Base-by-base conservation (phyloP, 2,888 invertebrate species). In the Caenorhabditis afra region DNA sequence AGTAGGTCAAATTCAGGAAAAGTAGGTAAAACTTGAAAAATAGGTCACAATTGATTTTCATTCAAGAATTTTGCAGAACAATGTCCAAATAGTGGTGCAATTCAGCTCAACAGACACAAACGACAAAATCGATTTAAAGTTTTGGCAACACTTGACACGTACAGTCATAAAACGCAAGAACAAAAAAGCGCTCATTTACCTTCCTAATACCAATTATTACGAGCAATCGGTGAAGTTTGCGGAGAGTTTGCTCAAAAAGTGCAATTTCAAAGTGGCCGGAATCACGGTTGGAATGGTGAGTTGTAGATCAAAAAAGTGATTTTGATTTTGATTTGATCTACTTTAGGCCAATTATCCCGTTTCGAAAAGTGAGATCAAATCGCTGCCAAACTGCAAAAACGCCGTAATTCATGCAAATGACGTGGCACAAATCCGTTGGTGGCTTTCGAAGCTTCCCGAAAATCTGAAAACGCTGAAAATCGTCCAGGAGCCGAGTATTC, bases 361-460 rank as follows among this genome's bases (percentile, higher is more conserved):
- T 11, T 16, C 12, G 2, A 29, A 3, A 29, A 61, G 61, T 20
- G n/a, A 20, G 16, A 70, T 70, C 12, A 62, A 61, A 22, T 7
- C 1, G 1, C 16, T 70, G 5, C 47, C 70, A 4, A 18, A 20
- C 7, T 70, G 70, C 20, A 18, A 22, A n/a, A 10, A 18, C 4
- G 23, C 55, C 12, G 35, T 39, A 39, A 50, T 70, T 37, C n/a
- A 12, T 5, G 8, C 44, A 1, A 16, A 29, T 18, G 45, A 53
- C 20, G 47, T 45, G 45, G 20, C 44, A 12, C 12, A 22, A 3
- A 23, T 61, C 20, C 22, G 35, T 1, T 70, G 70, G 70, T 70
- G 70, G 70, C 22, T 70, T 14, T n/a, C 44, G 10, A 61, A 23
- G 35, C 18, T 55, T 29, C 68, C 68, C 12, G 49, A 66, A 8